phyloP scores from a whole-genome alignment of 2,113 vertebrate species.

The Aphelocoma coerulescens region DNA sequence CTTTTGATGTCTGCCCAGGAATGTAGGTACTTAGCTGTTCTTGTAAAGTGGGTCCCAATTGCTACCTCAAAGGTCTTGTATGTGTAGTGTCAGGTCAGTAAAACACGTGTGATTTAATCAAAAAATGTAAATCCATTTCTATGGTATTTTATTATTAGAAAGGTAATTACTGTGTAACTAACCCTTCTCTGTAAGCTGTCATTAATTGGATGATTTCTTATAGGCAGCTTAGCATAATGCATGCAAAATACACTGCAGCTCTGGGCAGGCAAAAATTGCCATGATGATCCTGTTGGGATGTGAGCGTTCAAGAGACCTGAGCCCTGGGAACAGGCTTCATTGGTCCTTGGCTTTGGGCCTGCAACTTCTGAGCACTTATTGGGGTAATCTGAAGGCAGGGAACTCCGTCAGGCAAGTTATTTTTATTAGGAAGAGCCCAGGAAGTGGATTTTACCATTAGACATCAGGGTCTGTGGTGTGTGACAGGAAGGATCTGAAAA shows the following conservation, averaged over 20 bases:
- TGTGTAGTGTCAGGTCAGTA: neutral
- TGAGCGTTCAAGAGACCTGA: neutral
- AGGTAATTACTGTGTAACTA: neutral
- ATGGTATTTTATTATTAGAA: conserved; percentile 25
- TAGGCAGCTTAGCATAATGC: conserved; percentile 42
- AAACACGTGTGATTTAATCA: neutral
- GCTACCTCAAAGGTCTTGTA: neutral
- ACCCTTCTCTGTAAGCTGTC: conserved; percentile 8
- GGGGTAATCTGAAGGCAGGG: neutral
- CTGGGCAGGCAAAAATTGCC: neutral
- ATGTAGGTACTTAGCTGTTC: neutral
- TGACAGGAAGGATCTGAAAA: neutral
- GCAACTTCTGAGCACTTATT: fast-evolving
- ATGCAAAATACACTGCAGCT: conserved; percentile 20
- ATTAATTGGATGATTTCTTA: conserved; percentile 54
- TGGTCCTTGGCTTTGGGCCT: neutral
- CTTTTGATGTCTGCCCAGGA: neutral
- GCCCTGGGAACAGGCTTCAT: neutral
- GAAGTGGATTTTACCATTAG: neutral
- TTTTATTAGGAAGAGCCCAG: neutral
- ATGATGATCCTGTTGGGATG: neutral
- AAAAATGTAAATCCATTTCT: conserved; percentile 25
- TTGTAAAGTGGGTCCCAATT: neutral
- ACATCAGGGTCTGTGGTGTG: neutral
- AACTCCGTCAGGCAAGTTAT: neutral